phyloP scores from a whole-genome alignment of 2,888 invertebrate genomes.

The Octonoba sinensis region DNA sequence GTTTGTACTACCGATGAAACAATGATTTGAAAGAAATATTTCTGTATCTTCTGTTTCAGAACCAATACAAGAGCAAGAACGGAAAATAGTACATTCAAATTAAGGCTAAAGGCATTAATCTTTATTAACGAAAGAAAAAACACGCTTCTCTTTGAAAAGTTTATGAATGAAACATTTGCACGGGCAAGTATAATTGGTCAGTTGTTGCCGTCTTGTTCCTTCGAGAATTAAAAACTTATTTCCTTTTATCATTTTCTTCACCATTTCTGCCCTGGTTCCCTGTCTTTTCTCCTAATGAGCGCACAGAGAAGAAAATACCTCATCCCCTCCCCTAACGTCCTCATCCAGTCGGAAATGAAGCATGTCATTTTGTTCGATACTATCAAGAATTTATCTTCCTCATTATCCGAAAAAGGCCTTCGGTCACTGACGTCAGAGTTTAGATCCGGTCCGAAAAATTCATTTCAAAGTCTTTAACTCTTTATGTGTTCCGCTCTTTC shows the following conservation, averaged over 20 bases:
- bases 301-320: conserved; percentile 1
- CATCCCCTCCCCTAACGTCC: background rate
- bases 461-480: background rate
- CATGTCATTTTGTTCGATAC: conserved; percentile 4
- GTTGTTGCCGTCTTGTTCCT: conserved; percentile 5
- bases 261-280: background rate
- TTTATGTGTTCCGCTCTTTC: conserved; percentile 5
- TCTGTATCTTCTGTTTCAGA: no score
- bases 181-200: conserved; percentile 39
- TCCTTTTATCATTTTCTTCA: background rate
- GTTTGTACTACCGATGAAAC: no score
- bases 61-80: no score
- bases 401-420: conserved; percentile 14
- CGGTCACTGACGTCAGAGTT: background rate
- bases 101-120: no score
- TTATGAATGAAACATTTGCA: conserved; percentile 55
- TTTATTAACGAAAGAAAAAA: background rate
- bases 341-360: background rate
- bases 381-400: conserved; percentile 2
- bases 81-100: no score
- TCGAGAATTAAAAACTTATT: conserved; percentile 2
- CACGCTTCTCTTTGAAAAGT: background rate
- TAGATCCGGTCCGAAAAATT: background rate
- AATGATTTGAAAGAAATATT: no score
- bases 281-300: conserved; percentile 25